Evolutionary conservation across 2,113 vertebrate genomes (phyloP).

Genomic region (Rhodinocichla rosea): DNA sequence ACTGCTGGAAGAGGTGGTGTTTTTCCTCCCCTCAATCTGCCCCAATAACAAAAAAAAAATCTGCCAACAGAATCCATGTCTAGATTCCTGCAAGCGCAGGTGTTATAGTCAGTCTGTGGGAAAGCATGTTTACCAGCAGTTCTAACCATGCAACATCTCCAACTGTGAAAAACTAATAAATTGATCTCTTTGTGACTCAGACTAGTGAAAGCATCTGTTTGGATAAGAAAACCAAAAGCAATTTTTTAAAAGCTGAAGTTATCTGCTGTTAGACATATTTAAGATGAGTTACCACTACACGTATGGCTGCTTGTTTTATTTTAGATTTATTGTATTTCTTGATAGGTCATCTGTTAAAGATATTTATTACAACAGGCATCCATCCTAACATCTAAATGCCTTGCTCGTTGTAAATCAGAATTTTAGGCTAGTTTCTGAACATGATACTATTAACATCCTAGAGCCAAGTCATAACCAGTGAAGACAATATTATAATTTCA

Average conservation of each 20-base stretch:
- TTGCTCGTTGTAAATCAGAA: neutral
- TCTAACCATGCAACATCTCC: neutral
- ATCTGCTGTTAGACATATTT: neutral
- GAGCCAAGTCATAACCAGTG: neutral
- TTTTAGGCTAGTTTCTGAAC: neutral
- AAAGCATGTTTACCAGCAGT: neutral
- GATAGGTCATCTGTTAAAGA: neutral
- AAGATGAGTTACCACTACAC: neutral
- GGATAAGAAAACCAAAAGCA: neutral
- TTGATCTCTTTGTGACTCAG: neutral
- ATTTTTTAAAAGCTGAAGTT: neutral
- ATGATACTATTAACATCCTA: neutral
- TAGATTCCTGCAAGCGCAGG: neutral
- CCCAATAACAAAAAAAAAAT: neutral
- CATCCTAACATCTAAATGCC: neutral
- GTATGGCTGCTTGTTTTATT: neutral
- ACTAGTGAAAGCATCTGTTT: neutral
- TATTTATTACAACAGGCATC: neutral
- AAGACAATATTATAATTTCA: neutral
- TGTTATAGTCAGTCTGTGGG: neutral
- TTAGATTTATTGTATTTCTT: neutral
- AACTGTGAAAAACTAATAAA: neutral
- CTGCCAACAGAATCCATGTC: rapidly evolving
- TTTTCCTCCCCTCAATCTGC: neutral
- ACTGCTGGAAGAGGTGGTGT: neutral